Evolutionary conservation across 1,140 invertebrate genomes (phyloP), one percentile per base, ranked within the genome.

Genomic region (Fopius arisanus): DNA sequence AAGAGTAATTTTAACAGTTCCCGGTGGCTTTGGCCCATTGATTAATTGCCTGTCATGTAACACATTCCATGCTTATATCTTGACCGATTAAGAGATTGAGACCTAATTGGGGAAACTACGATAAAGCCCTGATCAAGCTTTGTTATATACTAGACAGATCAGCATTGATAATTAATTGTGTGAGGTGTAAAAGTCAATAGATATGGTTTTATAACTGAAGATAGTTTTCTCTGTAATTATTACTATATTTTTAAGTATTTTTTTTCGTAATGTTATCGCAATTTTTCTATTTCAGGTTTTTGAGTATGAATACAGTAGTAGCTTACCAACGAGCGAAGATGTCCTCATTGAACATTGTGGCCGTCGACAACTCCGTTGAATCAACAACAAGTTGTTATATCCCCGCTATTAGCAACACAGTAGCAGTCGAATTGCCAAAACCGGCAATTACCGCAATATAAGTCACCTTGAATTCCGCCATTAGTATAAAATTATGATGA

Each of bases 251-350:
- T 43, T 4, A 26, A 10, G 54, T 59, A 33, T 12, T 28, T 28
- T 51, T 9, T n/a, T 59, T 37, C 12, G 23, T 19, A 70, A 23
- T 67, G 51, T 59, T 62, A 70, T 74, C 71, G 29, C 51, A 26
- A 72, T 74, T 77, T 70, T 81, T 79, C 74, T 67, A n/a, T 65
- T 80, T 84, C 77, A 93, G 92, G 86, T 95, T 95, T 83, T 89
- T 97, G 43, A 94, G 95, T 66, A 91, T 95, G 79, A 96, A 95
- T 82, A 95, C 95, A 1, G 92, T 96, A 9, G 92, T 93, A 43
- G 95, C 95, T 10, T 96, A 96, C 87, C 94, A 96, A 79, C 90
- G 95, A 33, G 95, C 95, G 70, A 96, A 96, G 87, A 94, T 96
- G 12, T 96, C 94, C 7, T 94, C 94, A 0, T 90, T 96, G n/a